These are phyloP conservation scores for Bombus fervidus DNA, from an alignment of 1,140 invertebrate genomes.

Conservation along the genomic window DNA sequence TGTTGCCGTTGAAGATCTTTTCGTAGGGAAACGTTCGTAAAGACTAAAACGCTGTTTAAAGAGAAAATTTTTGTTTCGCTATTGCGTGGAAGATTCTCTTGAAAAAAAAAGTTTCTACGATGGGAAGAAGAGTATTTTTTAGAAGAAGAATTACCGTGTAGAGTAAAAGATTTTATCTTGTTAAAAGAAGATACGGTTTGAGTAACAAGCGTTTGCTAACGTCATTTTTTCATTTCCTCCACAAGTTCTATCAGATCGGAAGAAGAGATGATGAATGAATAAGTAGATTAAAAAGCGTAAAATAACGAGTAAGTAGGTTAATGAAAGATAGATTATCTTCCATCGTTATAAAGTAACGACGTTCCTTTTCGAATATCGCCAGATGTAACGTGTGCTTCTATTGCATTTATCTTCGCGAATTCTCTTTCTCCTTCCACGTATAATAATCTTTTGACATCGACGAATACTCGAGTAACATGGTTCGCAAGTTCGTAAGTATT, in stretches of 20 bases:
- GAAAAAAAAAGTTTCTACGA: background rate
- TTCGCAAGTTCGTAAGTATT: background rate
- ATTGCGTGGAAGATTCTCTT: background rate
- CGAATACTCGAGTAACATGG: background rate
- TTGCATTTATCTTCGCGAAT: background rate
- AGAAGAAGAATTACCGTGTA: background rate
- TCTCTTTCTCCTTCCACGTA: background rate
- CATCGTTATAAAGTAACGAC: background rate
- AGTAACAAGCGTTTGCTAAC: background rate
- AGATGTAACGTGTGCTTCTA: background rate
- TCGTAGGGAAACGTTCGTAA: no score
- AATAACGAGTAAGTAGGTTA: background rate
- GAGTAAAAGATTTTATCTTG: background rate
- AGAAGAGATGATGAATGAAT: background rate
- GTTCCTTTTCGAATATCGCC: background rate
- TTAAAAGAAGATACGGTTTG: background rate
- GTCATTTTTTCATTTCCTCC: background rate
- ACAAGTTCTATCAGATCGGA: background rate
- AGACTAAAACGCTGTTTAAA: no score
- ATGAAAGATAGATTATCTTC: background rate
- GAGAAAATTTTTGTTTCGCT: no score
- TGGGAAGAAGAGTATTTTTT: background rate
- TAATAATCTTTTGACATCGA: background rate
- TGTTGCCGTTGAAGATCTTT: no score
- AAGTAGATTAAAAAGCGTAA: background rate